These are phyloP conservation scores for Leptothorax acervorum DNA, from an alignment of 2,888 invertebrate genomes.

Conservation along the genomic window DNA sequence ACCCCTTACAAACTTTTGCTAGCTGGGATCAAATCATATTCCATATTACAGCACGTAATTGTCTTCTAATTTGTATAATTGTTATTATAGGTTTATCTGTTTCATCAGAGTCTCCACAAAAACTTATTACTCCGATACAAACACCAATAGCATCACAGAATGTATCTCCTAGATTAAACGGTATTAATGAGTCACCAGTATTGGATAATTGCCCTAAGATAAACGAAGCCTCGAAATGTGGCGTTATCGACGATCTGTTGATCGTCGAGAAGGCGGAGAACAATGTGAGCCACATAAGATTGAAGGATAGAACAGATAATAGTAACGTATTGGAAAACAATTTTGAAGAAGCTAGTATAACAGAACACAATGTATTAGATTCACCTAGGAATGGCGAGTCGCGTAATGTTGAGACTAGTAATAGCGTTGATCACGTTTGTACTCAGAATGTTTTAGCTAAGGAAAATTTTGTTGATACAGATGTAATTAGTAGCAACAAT, in stretches of 20 bases:
- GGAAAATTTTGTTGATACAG: constrained; percentile 70
- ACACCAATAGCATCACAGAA: constrained; percentile 78
- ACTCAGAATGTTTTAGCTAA: constrained; percentile 61
- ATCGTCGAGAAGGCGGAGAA: constrained; percentile 79
- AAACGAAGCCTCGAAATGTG: constrained; percentile 50
- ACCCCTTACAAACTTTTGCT: too few relatives aligned
- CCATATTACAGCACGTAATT: background rate
- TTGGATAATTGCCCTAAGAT: constrained; percentile 41
- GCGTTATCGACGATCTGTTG: constrained; percentile 76
- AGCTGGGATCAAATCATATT: too few relatives aligned
- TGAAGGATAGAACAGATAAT: constrained; percentile 77
- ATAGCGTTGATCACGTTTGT: constrained; percentile 65
- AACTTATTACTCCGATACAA: constrained; percentile 78
- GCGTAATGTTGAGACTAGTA: constrained; percentile 69
- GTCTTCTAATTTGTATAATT: constrained; percentile 20
- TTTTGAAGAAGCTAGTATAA: constrained; percentile 65
- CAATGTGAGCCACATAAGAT: constrained; percentile 79
- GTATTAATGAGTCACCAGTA: constrained; percentile 69
- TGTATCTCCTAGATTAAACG: constrained; percentile 81
- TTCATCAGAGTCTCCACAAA: constrained; percentile 83
- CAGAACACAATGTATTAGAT: constrained; percentile 68
- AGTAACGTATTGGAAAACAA: constrained; percentile 67
- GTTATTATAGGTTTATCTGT: constrained; percentile 79
- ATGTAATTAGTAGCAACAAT: constrained; percentile 77
- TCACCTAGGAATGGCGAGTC: constrained; percentile 67